Evolutionary conservation across 2,888 invertebrate species (phyloP).

Genomic region (Drosophila bunnanda): DNA sequence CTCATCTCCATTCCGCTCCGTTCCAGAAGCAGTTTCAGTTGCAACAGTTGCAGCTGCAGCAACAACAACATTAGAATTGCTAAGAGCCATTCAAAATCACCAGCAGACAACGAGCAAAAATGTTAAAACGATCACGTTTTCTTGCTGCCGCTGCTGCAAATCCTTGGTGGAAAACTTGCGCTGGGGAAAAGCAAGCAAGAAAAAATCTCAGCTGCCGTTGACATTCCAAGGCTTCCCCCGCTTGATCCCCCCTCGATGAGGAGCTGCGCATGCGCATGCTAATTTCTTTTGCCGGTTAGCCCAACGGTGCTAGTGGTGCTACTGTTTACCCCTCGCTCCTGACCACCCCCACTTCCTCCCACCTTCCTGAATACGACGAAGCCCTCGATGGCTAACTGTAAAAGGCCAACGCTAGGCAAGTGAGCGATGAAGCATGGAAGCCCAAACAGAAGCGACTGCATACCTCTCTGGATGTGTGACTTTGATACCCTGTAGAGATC

Average conservation of each 20-base stretch:
- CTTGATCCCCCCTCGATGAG: slow-evolving; percentile 3
- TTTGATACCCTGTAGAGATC: slow-evolving; percentile 37
- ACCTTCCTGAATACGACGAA: slow-evolving; percentile 12
- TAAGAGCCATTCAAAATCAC: slow-evolving; percentile 73
- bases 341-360: background rate
- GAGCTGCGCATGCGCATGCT: slow-evolving; percentile 72
- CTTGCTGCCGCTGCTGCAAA: slow-evolving; percentile 48
- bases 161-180: slow-evolving; percentile 55
- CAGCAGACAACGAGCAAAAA: slow-evolving; percentile 74
- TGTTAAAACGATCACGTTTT: slow-evolving; percentile 84
- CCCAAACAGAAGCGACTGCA: slow-evolving; percentile 30
- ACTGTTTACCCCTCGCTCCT: background rate
- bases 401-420: slow-evolving; percentile 61
- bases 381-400: slow-evolving; percentile 70
- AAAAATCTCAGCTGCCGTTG: slow-evolving; percentile 79
- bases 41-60: slow-evolving; percentile 45
- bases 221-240: slow-evolving; percentile 65
- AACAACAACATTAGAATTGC: slow-evolving; percentile 79
- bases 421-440: slow-evolving; percentile 77
- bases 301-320: slow-evolving; percentile 41
- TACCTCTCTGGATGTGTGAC: slow-evolving; percentile 46
- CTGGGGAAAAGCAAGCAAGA: slow-evolving; percentile 39
- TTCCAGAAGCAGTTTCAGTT: slow-evolving; percentile 34
- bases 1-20: slow-evolving; percentile 13
- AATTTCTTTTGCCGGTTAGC: slow-evolving; percentile 63